phyloP scores from a whole-genome alignment of 2,888 invertebrate species.

The Lampropteryx suffumata region DNA sequence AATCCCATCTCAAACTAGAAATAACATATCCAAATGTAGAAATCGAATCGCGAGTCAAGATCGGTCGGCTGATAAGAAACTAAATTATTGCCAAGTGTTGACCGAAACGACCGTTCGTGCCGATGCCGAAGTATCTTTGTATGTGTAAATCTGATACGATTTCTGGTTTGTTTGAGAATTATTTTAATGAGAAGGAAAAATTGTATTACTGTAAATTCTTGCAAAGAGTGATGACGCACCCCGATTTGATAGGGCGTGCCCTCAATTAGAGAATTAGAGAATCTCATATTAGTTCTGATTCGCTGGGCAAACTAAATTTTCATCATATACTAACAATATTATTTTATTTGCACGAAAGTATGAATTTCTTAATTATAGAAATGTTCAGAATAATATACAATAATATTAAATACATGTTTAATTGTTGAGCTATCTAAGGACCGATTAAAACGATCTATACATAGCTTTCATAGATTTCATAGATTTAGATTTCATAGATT shows the following conservation, averaged over 20 bases:
- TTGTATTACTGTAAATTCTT: slow-evolving; percentile 10
- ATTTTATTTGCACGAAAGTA: too few species aligned
- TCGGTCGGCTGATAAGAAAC: slow-evolving; percentile 68
- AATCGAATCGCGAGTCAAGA: slow-evolving; percentile 59
- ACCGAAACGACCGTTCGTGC: slow-evolving; percentile 43
- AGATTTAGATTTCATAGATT: too few species aligned
- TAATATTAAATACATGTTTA: too few species aligned
- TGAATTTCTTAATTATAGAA: too few species aligned
- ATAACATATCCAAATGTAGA: slow-evolving; percentile 31
- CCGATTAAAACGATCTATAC: too few species aligned
- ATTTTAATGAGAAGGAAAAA: slow-evolving; percentile 16
- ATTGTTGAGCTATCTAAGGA: too few species aligned
- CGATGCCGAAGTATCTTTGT: slow-evolving; percentile 19
- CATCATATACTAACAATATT: not conserved
- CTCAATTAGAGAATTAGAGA: not conserved
- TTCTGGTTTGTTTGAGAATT: slow-evolving; percentile 26
- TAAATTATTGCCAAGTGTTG: slow-evolving; percentile 70
- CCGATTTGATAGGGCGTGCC: not conserved
- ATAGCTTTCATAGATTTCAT: too few species aligned
- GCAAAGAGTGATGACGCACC: slow-evolving; percentile 5
- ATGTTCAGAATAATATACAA: too few species aligned
- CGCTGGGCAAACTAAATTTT: too few species aligned
- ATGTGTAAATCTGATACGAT: slow-evolving; percentile 18
- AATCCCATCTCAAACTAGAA: slow-evolving; percentile 31
- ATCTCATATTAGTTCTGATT: not conserved